Base-by-base conservation (phyloP, 2,888 invertebrate species). In the Thera britannica region DNA sequence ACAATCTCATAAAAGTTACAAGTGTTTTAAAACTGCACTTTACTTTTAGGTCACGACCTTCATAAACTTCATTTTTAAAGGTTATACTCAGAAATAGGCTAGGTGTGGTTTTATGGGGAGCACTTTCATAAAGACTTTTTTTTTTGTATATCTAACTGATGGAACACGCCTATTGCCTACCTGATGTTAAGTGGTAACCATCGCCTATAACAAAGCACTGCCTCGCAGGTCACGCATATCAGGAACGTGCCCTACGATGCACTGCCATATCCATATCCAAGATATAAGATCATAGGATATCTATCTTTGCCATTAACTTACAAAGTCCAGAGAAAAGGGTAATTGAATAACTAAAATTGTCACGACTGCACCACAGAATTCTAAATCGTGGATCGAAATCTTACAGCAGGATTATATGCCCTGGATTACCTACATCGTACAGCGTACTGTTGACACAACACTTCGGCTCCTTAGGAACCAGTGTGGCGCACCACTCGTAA, bases 401-500 rank as follows among this genome's bases (percentile, higher is more conserved):
- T 34, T 34, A 5, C 2, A 48, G 48, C 2, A 48, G 11, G n/a
- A n/a, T 48, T n/a, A 48, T 48, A n/a, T 51, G 12, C 51, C 52
- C 1, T 6, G 49, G 41, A 62, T 62, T 64, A 58, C 44, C n/a
- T 35, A 51, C 12, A 48, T 35, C 52, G 23, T 23, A 1, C 23
- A 46, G n/a, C 48, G 11, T 41, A 56, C 6, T 60, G 63, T 52
- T 62, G 55, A 60, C 59, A 57, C 63, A 56, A 68, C 61, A 66
- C 65, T 65, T 67, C 36, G 38, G 62, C 64, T 66, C 56, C 67
- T 67, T 71, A 70, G 66, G 58, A 52, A 60, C 61, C 54, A 60
- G 67, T 68, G 70, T 51, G 62, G 65, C 62, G 44, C 58, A 55
- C 49, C 52, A 56, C 62, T 72, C 72, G 68, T 74, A 72, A 72